Conservation (phyloP, 2,888 invertebrate genomes). For the Lutraria lutraria region DNA sequence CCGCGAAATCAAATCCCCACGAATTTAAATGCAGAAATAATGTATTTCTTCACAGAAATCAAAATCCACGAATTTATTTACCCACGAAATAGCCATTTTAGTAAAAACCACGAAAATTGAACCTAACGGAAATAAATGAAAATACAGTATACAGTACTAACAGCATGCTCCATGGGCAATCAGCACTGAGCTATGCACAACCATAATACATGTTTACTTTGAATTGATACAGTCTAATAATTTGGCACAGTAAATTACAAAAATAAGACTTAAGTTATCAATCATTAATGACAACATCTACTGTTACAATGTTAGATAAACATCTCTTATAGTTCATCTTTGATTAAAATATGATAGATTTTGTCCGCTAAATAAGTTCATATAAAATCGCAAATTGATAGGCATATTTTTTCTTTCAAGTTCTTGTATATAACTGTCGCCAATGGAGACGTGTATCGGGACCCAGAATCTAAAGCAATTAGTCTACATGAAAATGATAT, state of each 20-base stretch:
- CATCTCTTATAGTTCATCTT: background rate
- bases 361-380: conserved; percentile 18
- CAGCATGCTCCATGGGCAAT: no score
- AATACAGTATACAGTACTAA: no score
- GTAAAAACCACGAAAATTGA: no score
- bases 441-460: conserved; percentile 29
- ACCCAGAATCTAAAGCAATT: conserved; percentile 33
- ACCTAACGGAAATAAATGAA: no score
- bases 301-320: conserved; percentile 2
- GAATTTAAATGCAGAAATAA: no score
- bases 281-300: background rate
- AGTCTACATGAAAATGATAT: conserved; percentile 10
- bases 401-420: conserved; percentile 8
- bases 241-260: conserved; percentile 8
- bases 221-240: background rate
- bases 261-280: background rate
- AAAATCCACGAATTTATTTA: no score
- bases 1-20: no score
- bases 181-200: no score
- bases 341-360: conserved; percentile 19
- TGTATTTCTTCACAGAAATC: no score
- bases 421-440: conserved; percentile 30
- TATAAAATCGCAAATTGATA: background rate
- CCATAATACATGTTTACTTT: no score
- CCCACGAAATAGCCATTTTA: no score